phyloP scores from a whole-genome alignment of 2,797 vertebrate species.

The Bovichtus diacanthus region DNA sequence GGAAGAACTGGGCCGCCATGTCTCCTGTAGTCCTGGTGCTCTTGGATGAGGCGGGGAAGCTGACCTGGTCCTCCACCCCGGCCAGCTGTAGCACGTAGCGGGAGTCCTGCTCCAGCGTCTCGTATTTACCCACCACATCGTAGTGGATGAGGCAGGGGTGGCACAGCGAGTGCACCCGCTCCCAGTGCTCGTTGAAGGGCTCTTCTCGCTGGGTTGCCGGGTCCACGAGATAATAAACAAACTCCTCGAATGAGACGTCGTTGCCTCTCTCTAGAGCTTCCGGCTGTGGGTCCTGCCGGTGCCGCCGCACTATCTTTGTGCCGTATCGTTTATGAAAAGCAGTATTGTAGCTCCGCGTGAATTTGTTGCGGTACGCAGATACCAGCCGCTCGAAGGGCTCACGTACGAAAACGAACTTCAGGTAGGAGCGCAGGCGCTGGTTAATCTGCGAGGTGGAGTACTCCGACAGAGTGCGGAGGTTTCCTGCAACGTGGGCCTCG shows the following conservation, averaged over 20 bases:
- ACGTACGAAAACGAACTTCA: constrained; percentile 93
- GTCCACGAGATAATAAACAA: constrained; percentile 92
- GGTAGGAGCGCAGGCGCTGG: constrained; percentile 90
- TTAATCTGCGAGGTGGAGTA: constrained; percentile 90
- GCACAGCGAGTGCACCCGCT: constrained; percentile 91
- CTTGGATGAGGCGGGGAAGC: constrained; percentile 87
- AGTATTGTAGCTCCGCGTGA: constrained; percentile 90
- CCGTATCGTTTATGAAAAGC: constrained; percentile 92
- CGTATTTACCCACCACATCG: constrained; percentile 92
- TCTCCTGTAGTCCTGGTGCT: constrained; percentile 85
- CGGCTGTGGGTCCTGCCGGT: constrained; percentile 82
- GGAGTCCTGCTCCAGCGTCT: constrained; percentile 92
- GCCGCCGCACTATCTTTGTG: constrained; percentile 89
- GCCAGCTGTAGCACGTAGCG: constrained; percentile 89
- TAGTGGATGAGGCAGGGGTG: constrained; percentile 94
- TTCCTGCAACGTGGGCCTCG: constrained; percentile 88
- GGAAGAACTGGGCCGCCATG: constrained; percentile 89
- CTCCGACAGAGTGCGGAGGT: constrained; percentile 89
- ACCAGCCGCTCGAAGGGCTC: constrained; percentile 94
- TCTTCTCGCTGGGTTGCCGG: constrained; percentile 89
- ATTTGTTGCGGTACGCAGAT: constrained; percentile 93
- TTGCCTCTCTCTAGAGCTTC: constrained; percentile 87
- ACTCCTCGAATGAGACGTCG: constrained; percentile 92
- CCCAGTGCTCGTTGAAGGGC: constrained; percentile 96
- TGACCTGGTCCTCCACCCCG: constrained; percentile 82